Percentiles rank a stretch among this genome's conserved stretches.
These are phyloP conservation scores for Bombus waltoni DNA, from an alignment of 1,140 invertebrate genomes.

Conservation along the genomic window DNA sequence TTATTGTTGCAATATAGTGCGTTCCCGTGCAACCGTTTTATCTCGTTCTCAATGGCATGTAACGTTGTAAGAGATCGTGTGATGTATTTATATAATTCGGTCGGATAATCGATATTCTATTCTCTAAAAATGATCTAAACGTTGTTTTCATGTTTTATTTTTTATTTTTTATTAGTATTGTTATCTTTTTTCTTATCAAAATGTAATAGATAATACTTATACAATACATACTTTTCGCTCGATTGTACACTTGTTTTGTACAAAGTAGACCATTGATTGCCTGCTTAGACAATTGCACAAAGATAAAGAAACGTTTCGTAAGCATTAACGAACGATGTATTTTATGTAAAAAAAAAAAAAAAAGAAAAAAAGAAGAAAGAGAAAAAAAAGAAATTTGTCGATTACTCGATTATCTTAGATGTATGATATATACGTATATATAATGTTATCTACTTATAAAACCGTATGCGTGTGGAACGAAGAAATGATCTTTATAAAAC, in stretches of 20 bases:
- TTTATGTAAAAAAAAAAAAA: neutral
- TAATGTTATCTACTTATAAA: constrained; percentile 16
- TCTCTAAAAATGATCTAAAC: neutral
- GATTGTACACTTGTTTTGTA: neutral
- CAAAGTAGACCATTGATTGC: constrained; percentile 3
- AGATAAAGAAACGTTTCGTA: constrained; percentile 1
- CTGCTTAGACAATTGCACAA: constrained; percentile 3
- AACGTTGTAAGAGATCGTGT: constrained; percentile 7
- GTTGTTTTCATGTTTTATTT: neutral
- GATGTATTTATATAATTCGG: neutral
- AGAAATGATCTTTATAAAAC: constrained; percentile 50
- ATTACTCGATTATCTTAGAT: constrained; percentile 9
- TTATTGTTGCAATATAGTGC: neutral
- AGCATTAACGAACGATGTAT: neutral
- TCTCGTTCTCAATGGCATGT: constrained; percentile 32
- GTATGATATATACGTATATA: constrained; percentile 9
- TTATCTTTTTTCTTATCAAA: neutral
- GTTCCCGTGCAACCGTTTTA: constrained; percentile 34
- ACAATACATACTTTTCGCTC: neutral
- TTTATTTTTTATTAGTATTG: neutral
- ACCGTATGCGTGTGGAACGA: constrained; percentile 20
- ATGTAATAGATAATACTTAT: neutral
- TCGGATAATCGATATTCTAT: constrained; percentile 13
- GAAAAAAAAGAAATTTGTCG: neutral
- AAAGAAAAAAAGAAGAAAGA: no score